These are phyloP conservation scores for Sebastes trivittatus DNA, from an alignment of 2,797 vertebrate species.

Conservation along the genomic window DNA sequence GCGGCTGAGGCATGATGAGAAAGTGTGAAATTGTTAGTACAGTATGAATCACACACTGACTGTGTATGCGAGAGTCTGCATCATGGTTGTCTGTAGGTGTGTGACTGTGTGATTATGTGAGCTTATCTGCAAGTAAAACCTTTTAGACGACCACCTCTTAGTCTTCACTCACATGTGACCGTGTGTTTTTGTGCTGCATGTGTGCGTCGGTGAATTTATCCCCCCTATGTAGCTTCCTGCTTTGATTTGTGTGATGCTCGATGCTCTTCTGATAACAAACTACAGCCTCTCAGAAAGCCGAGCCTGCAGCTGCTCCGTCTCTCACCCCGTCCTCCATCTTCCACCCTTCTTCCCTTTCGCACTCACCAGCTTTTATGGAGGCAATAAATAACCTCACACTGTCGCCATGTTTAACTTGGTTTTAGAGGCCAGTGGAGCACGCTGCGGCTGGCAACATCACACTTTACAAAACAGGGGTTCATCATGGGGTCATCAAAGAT, in stretches of 20 bases:
- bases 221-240: conserved; percentile 36
- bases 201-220: conserved; percentile 8
- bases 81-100: conserved; percentile 3
- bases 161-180: not conserved
- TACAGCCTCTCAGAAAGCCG: conserved; percentile 50
- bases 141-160: conserved; percentile 3
- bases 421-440: conserved; percentile 57
- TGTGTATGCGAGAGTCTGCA: not conserved
- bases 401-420: conserved; percentile 74
- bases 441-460: conserved; percentile 29
- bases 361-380: conserved; percentile 71
- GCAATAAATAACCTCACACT: conserved; percentile 68
- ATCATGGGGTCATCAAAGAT: conserved; percentile 27
- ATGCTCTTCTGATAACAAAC: conserved; percentile 70
- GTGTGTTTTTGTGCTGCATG: conserved; percentile 15
- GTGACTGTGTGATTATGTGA: conserved; percentile 9
- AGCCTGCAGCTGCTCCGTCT: conserved; percentile 69
- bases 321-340: conserved; percentile 63
- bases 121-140: conserved; percentile 28
- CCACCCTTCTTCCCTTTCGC: conserved; percentile 39
- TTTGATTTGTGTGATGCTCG: conserved; percentile 66
- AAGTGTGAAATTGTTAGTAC: conserved; percentile 29
- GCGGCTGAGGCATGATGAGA: conserved; percentile 7
- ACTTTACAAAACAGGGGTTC: conserved; percentile 47
- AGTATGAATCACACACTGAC: conserved; percentile 43